Percentiles rank a stretch among this genome's conserved stretches.
phyloP scores from a whole-genome alignment of 2,888 invertebrate genomes.

The Aphidoletes aphidimyza region DNA sequence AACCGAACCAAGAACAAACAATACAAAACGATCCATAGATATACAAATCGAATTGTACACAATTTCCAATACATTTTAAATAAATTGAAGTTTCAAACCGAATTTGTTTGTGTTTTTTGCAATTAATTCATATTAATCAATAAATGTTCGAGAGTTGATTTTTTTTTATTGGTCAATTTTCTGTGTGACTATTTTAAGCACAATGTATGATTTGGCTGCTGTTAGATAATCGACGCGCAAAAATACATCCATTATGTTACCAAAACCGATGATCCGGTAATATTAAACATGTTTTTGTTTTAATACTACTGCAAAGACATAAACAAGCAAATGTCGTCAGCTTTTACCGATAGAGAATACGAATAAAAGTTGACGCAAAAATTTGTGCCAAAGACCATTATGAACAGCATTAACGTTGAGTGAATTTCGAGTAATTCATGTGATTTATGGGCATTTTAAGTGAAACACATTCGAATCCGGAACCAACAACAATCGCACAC shows the following conservation, averaged over 20 bases:
- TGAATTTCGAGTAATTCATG: no score
- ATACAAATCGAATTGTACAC: constrained; percentile 41
- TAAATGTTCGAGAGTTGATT: no score
- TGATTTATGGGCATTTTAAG: no score
- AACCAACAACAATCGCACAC: no score
- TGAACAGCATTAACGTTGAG: no score
- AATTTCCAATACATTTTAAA: constrained; percentile 35
- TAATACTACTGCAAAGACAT: no score
- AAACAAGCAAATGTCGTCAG: no score
- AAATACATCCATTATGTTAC: neutral
- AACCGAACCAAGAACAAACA: neutral
- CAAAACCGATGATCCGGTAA: neutral
- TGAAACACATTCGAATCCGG: no score
- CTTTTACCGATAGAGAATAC: no score
- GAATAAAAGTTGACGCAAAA: no score
- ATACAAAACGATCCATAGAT: neutral
- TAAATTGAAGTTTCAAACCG: constrained; percentile 41
- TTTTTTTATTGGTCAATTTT: no score
- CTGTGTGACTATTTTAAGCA: constrained; percentile 19
- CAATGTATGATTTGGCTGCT: neutral
- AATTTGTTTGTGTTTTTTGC: neutral
- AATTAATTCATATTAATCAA: neutral
- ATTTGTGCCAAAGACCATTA: no score
- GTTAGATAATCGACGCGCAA: neutral
- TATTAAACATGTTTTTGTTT: neutral